phyloP scores from a whole-genome alignment of 92 coral and sea anemone species.

The Epizoanthus rinbou region DNA sequence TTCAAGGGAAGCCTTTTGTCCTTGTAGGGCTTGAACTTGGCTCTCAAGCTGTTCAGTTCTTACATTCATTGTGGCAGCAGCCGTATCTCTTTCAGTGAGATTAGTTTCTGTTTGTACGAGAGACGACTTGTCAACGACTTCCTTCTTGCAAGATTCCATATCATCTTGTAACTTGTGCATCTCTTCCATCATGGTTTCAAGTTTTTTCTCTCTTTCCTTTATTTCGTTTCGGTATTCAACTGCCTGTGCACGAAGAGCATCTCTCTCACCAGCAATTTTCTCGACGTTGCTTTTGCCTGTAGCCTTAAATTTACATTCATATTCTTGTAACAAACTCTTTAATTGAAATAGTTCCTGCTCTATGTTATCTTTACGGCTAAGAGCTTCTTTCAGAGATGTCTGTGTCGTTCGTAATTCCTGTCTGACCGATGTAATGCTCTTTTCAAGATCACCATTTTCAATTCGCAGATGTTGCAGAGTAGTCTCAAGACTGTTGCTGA shows the following conservation, averaged over 20 bases:
- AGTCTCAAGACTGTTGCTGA: slow-evolving; percentile 19
- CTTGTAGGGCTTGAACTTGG: background rate
- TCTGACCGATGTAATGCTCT: slow-evolving; percentile 1
- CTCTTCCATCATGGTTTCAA: slow-evolving; percentile 6
- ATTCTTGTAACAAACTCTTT: background rate
- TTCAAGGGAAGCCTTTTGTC: background rate
- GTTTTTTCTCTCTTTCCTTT: slow-evolving; percentile 6
- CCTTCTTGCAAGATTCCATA: background rate
- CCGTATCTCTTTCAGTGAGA: background rate
- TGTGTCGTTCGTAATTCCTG: background rate
- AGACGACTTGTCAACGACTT: background rate
- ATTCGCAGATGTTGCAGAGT: slow-evolving; percentile 21
- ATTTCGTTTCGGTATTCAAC: slow-evolving; percentile 14
- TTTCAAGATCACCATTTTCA: slow-evolving; percentile 30
- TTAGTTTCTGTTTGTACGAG: background rate
- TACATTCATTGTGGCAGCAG: background rate
- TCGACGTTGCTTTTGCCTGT: background rate
- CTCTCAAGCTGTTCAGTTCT: slow-evolving; percentile 8
- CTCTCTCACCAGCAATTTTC: slow-evolving; percentile 1
- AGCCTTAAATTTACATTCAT: background rate
- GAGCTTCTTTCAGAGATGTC: background rate
- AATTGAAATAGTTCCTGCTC: slow-evolving; percentile 11
- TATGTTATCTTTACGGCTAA: background rate
- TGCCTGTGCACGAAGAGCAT: slow-evolving; percentile 21
- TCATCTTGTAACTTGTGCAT: background rate